These are phyloP conservation scores for Psettodes erumei DNA, from an alignment of 2,113 vertebrate genomes.

Conservation along the genomic window DNA sequence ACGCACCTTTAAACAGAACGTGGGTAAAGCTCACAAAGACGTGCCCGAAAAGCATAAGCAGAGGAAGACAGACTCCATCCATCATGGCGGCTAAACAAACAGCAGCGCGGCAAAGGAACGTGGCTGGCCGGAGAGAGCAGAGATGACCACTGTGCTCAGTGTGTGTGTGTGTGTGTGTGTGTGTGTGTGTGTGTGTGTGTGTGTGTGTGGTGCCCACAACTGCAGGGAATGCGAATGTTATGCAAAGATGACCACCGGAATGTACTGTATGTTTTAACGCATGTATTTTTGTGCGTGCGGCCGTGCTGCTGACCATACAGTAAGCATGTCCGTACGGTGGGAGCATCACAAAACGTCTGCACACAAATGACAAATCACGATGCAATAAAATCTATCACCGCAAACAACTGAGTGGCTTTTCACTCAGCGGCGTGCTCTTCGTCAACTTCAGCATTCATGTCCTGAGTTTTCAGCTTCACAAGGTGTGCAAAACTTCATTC, in stretches of 20 bases:
- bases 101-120: slow-evolving; percentile 1
- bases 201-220: slow-evolving; percentile 8
- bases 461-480: neutral
- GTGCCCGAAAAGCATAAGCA: slow-evolving; percentile 45
- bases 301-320: neutral
- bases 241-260: neutral
- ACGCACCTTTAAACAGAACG: slow-evolving; percentile 44
- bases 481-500: slow-evolving; percentile 12
- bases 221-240: slow-evolving; percentile 19
- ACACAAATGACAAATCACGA: neutral
- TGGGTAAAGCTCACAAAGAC: slow-evolving; percentile 30
- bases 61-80: slow-evolving; percentile 18
- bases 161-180: slow-evolving; percentile 1
- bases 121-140: slow-evolving; percentile 5
- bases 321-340: neutral
- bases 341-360: too few species aligned
- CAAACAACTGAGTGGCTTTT: neutral
- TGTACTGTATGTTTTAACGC: too few species aligned
- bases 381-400: neutral
- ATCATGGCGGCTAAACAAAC: slow-evolving; percentile 38
- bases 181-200: neutral
- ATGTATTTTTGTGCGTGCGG: neutral
- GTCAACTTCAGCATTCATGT: neutral
- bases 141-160: slow-evolving; percentile 8
- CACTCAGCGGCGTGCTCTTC: neutral